Conservation (phyloP, 1,140 invertebrate species). For the Mercenaria mercenaria region DNA sequence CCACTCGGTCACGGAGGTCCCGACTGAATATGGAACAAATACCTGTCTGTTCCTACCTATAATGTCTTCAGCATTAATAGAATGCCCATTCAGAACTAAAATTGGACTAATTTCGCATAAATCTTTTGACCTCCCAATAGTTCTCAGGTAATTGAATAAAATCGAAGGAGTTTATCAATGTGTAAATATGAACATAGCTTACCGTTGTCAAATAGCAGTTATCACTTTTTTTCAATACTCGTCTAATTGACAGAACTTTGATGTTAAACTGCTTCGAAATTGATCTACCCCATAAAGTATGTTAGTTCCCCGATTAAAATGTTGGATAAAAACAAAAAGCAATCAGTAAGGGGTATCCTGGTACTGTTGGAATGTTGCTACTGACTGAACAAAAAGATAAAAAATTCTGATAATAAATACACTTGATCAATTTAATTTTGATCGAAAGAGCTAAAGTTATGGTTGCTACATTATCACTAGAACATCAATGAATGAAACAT, state of each 20-base stretch:
- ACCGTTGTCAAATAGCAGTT: neutral
- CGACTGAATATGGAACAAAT: too few relatives aligned
- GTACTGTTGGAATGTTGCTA: slow-evolving; percentile 12
- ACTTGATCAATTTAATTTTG: neutral
- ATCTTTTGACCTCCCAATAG: neutral
- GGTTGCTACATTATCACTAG: too few relatives aligned
- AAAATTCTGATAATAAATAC: neutral
- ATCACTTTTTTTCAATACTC: slow-evolving; percentile 8
- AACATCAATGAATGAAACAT: too few relatives aligned
- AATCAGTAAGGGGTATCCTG: slow-evolving; percentile 29
- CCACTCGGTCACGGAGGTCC: too few relatives aligned
- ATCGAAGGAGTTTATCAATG: slow-evolving; percentile 19
- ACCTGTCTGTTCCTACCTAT: too few relatives aligned
- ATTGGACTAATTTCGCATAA: neutral
- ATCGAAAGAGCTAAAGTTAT: too few relatives aligned
- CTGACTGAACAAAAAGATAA: neutral
- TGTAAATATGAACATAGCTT: slow-evolving; percentile 38
- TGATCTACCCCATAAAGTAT: neutral
- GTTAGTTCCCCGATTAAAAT: slow-evolving; percentile 9
- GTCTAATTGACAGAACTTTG: slow-evolving; percentile 13
- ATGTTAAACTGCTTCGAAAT: slow-evolving; percentile 37
- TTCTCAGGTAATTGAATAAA: slow-evolving; percentile 43
- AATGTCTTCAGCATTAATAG: too few relatives aligned
- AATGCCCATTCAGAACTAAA: neutral
- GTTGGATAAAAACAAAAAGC: slow-evolving; percentile 30